A percentile compares a stretch with the other conserved stretches of the same genome.
Conservation (phyloP, 1,140 invertebrate species). For the Gonatopus flavifemur region DNA sequence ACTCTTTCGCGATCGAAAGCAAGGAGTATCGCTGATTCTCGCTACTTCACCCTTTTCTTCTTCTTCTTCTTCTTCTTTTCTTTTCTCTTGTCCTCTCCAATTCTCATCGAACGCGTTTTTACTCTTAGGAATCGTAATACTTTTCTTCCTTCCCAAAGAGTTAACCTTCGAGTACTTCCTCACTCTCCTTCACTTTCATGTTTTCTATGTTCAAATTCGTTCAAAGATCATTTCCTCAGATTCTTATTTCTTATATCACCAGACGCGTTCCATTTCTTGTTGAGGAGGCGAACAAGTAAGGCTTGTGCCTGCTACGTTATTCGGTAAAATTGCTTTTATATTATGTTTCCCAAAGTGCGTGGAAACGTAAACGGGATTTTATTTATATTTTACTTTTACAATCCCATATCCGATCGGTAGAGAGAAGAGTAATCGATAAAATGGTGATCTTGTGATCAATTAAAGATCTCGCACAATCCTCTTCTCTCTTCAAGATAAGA, state of each 20-base stretch:
- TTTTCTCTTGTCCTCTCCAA: conserved; percentile 3
- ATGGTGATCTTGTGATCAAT: too few relatives aligned
- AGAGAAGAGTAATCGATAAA: too few relatives aligned
- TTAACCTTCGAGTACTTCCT: background rate
- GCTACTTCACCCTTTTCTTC: background rate
- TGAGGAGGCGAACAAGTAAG: conserved; percentile 10
- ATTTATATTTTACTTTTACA: too few relatives aligned
- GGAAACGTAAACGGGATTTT: too few relatives aligned
- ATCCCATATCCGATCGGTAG: too few relatives aligned
- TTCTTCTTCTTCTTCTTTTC: background rate
- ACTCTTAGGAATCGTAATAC: conserved; percentile 5
- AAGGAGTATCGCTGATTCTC: conserved; percentile 6
- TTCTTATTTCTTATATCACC: conserved; percentile 32
- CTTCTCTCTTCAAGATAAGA: too few relatives aligned
- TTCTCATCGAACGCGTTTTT: conserved; percentile 8
- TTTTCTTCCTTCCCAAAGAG: conserved; percentile 4
- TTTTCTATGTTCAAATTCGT: conserved; percentile 8
- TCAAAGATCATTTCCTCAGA: conserved; percentile 15
- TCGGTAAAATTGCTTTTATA: too few relatives aligned
- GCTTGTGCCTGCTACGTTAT: too few relatives aligned
- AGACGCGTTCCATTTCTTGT: conserved; percentile 26
- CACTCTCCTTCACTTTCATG: conserved; percentile 9
- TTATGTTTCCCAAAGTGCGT: too few relatives aligned
- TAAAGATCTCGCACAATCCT: too few relatives aligned
- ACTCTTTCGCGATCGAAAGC: conserved; percentile 22